These are phyloP conservation scores for Anthopleura xanthogrammica DNA, from an alignment of 92 coral and sea anemone genomes.

Conservation along the genomic window DNA sequence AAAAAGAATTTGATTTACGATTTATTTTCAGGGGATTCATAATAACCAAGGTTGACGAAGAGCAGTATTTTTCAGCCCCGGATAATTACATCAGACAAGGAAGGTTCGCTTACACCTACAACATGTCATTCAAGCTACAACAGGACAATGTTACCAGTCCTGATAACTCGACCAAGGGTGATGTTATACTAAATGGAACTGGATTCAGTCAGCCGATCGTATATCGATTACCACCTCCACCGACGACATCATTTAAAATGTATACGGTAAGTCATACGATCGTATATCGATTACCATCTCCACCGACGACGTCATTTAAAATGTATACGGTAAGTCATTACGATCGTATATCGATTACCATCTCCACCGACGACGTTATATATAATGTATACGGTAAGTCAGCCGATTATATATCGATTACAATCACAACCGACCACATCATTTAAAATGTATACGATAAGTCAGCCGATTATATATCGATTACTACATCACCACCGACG, in stretches of 20 bases:
- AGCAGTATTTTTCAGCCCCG: constrained; percentile 76
- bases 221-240: constrained; percentile 54
- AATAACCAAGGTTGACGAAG: constrained; percentile 27
- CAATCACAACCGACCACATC: too few relatives aligned
- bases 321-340: constrained; percentile 15
- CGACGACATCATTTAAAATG: constrained; percentile 34
- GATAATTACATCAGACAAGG: constrained; percentile 65
- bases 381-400: too few relatives aligned
- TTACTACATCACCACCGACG: too few relatives aligned
- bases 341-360: constrained; percentile 64
- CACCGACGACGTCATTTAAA: too few relatives aligned
- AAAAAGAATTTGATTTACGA: too few relatives aligned
- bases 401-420: too few relatives aligned
- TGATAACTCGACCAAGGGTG: constrained; percentile 61
- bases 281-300: too few relatives aligned
- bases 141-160: constrained; percentile 50
- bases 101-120: constrained; percentile 75
- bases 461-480: too few relatives aligned
- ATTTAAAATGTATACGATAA: too few relatives aligned
- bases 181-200: constrained; percentile 79
- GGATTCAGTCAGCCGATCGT: constrained; percentile 77
- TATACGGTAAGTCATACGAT: constrained; percentile 53
- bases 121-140: constrained; percentile 63
- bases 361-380: constrained; percentile 41
- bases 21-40: constrained; percentile 55